Percentiles rank a stretch among this genome's conserved stretches.
Conservation (phyloP, 2,797 vertebrate species). For the Buphagus erythrorhynchus region DNA sequence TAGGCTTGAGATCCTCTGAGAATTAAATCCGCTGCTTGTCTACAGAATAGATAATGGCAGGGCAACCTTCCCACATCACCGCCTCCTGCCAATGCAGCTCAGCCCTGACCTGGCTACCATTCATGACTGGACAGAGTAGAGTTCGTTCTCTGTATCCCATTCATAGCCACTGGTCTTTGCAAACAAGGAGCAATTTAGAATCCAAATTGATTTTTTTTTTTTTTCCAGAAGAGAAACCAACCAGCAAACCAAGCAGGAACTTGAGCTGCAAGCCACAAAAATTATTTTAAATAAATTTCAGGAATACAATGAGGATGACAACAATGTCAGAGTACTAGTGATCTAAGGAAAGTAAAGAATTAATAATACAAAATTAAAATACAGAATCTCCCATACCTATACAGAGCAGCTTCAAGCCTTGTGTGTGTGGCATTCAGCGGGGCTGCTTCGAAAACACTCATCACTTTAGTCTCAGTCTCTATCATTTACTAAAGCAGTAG, state of each 20-base stretch:
- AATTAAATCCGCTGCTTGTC: constrained; percentile 37
- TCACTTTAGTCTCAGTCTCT: not conserved
- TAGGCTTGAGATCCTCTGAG: constrained; percentile 24
- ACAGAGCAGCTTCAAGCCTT: not conserved
- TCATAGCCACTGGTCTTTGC: constrained; percentile 34
- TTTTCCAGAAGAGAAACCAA: not conserved
- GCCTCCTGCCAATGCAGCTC: constrained; percentile 18
- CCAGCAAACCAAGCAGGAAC: not conserved
- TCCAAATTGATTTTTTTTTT: not conserved
- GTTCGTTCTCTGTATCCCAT: constrained; percentile 15
- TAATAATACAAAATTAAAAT: not conserved
- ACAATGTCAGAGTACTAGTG: not conserved
- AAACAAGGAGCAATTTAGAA: constrained; percentile 38
- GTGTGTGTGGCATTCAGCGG: not conserved
- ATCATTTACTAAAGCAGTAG: not conserved
- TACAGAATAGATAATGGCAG: constrained; percentile 53
- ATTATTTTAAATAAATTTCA: not conserved
- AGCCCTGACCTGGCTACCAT: constrained; percentile 45
- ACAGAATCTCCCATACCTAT: not conserved
- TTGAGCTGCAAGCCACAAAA: not conserved
- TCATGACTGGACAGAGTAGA: constrained; percentile 40
- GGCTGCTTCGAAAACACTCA: not conserved
- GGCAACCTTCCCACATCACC: constrained; percentile 45
- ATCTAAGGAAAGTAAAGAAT: not conserved
- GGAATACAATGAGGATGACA: not conserved